phyloP scores from a whole-genome alignment of 30 jellyfish, hydroid and myxozoan genomes.

The Pseudorhiza aurosa region DNA sequence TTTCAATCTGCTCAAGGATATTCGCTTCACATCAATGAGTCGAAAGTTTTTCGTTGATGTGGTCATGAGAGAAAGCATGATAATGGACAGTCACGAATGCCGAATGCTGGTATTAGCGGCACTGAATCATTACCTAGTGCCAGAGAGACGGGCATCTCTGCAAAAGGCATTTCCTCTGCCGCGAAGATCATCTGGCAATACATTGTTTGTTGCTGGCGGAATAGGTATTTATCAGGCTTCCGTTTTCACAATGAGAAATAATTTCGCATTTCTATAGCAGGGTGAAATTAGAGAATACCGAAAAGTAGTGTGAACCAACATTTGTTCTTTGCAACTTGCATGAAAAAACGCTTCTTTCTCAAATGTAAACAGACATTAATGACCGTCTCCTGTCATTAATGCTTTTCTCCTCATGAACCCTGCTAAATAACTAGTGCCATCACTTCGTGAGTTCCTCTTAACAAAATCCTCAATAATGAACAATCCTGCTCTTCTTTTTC shows the following conservation, averaged over 20 bases:
- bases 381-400: too few species aligned
- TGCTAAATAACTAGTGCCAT: too few species aligned
- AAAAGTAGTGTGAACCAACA: too few species aligned
- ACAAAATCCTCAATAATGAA: too few species aligned
- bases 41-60: conserved; percentile 80
- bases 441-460: too few species aligned
- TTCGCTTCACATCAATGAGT: conserved; percentile 70
- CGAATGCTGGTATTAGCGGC: conserved; percentile 63
- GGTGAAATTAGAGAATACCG: too few species aligned
- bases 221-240: conserved; percentile 71
- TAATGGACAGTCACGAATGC: conserved; percentile 72
- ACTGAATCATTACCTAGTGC: conserved; percentile 71
- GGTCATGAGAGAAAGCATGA: conserved; percentile 66
- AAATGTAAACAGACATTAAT: too few species aligned
- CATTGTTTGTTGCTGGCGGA: conserved; percentile 82
- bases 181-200: conserved; percentile 50
- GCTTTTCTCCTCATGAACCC: too few species aligned
- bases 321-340: too few species aligned
- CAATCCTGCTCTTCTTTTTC: neutral
- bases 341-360: too few species aligned
- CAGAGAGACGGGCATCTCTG: conserved; percentile 59
- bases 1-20: conserved; percentile 49
- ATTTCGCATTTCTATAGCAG: too few species aligned
- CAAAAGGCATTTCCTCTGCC: conserved; percentile 15
- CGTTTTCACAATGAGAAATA: too few species aligned